These are phyloP conservation scores for Lophochroa leadbeateri DNA, from an alignment of 2,113 vertebrate genomes.

Conservation along the genomic window DNA sequence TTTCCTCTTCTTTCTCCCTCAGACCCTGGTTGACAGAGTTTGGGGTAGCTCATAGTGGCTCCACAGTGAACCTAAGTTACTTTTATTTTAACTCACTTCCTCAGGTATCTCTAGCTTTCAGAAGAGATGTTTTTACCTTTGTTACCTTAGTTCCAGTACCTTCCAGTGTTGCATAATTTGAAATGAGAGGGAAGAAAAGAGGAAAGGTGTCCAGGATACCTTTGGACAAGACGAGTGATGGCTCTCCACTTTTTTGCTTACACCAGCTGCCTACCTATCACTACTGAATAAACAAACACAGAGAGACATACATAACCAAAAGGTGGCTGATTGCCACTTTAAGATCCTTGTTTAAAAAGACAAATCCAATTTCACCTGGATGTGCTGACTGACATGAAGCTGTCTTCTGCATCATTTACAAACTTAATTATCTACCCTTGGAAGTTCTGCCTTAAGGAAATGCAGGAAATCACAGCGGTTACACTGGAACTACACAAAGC, in stretches of 20 bases:
- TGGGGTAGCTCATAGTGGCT: not conserved
- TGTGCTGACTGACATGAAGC: not conserved
- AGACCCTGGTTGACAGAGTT: not conserved
- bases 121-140: not conserved
- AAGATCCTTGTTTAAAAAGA: conserved; percentile 7
- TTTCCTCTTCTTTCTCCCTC: not conserved
- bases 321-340: not conserved
- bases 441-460: not conserved
- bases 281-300: not conserved
- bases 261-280: not conserved
- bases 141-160: not conserved
- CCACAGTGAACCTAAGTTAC: not conserved
- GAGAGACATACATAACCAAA: not conserved
- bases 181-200: not conserved
- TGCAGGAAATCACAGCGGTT: not conserved
- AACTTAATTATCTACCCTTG: not conserved
- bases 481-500: not conserved
- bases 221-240: not conserved
- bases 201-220: not conserved
- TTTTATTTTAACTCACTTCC: not conserved
- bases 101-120: not conserved
- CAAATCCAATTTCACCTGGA: not conserved
- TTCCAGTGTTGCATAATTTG: not conserved
- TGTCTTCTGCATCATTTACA: conserved; percentile 10
- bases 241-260: not conserved